These are phyloP conservation scores for Tenualosa ilisha DNA, from an alignment of 2,797 vertebrate species.

Conservation along the genomic window DNA sequence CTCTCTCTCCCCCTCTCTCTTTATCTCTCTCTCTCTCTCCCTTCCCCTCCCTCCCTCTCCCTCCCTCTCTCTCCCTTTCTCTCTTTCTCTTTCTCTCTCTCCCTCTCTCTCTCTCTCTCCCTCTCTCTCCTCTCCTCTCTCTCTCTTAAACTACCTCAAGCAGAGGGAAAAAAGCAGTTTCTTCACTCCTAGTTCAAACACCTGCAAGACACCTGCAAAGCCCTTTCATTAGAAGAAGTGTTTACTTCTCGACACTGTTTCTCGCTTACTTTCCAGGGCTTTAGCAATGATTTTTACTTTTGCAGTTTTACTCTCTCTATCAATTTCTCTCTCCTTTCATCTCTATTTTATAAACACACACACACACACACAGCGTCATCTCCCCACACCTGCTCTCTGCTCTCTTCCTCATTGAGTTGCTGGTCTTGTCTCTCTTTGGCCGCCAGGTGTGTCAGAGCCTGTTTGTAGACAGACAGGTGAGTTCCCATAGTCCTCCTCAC, in stretches of 20 bases:
- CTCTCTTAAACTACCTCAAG: background rate
- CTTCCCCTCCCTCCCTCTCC: background rate
- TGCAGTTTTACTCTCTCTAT: background rate
- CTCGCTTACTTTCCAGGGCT: background rate
- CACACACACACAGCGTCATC: background rate
- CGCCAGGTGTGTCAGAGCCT: background rate
- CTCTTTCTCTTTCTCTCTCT: background rate
- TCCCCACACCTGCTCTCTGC: background rate
- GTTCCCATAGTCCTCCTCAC: background rate
- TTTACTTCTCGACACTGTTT: background rate
- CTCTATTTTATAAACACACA: too few species aligned
- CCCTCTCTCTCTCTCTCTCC: background rate
- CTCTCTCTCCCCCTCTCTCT: background rate
- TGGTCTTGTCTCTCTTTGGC: conserved; percentile 24
- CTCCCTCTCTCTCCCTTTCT: background rate
- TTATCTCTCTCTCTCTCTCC: background rate
- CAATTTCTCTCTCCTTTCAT: background rate
- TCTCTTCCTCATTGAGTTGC: conserved; percentile 40
- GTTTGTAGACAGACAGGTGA: conserved; percentile 10
- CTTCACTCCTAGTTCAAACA: background rate
- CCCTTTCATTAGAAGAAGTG: background rate
- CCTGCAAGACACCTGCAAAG: background rate
- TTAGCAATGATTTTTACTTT: too few species aligned
- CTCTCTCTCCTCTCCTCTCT: background rate
- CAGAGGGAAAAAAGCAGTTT: background rate